Evolutionary conservation across 30 jellyfish, hydroid and myxozoan species (phyloP), one percentile per base, ranked within the genome.

Genomic region (Catostylus mosaicus): DNA sequence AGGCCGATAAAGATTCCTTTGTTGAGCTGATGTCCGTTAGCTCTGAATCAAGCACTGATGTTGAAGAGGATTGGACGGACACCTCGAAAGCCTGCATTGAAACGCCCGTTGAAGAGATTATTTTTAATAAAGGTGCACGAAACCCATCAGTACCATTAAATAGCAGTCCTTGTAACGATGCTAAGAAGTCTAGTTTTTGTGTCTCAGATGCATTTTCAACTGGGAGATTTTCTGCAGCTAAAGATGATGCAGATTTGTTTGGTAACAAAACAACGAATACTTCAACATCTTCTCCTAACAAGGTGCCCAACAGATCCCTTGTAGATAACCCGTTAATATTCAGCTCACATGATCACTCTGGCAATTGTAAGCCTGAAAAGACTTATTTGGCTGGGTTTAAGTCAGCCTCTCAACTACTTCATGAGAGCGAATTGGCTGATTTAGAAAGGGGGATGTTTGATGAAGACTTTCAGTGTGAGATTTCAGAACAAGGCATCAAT

Each of bases 11-110:
- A 33, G 31, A 12, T 2, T 19, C 64, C 38, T 34, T 36, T 38
- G 6, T 38, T 3, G 54, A 54, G 3, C 14, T 3, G 2, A n/a
- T 24, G n/a, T 45, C 71, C 1, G 20, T 76, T 18, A n/a, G 23
- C 19, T 56, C 89, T 14, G 89, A 60, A 59, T 77, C 80, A 32
- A 64, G 80, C 30, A 24, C 78, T 20, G 89, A 37, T 27, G 38
- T 54, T 27, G 70, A 35, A n/a, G 54, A 51, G 18, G 82, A 67
- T 31, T 80, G 82, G 80, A 4, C 24, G 6, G 24, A 50, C 20
- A 16, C 24, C 14, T 3, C 14, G 61, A 37, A 11, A 20, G 30
- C 57, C 52, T 7, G 27, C 24, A 0, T 2, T 33, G 30, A 18
- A 26, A 30, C 4, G 31, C 14, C 51, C 22, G 6, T 1, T 22